Evolutionary conservation across 2,113 vertebrate species (phyloP), one percentile per base, ranked within the genome.

Genomic region (Colaptes auratus): DNA sequence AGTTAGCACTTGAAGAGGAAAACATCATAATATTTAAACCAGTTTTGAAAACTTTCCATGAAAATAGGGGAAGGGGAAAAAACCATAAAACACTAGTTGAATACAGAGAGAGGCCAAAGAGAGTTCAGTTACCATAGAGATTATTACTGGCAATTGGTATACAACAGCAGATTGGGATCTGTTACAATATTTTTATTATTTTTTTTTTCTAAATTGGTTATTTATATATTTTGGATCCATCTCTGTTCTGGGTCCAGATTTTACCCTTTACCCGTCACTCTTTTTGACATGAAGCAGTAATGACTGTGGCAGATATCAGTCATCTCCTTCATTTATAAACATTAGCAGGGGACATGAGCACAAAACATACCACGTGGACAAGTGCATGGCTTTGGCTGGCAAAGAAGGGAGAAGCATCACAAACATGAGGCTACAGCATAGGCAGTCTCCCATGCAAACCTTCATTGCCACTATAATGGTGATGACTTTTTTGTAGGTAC

Each of bases 231-330:
- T 85, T 96, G 95, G 96, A 95, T 94, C 92, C 39, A 64, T 92
- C 96, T 97, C 96, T 64, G 44, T 97, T 96, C 88, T 64, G 84
- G 87, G 87, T 96, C 97, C 97, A 96, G 96, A 97, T 96, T 97
- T 97, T 96, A 93, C 96, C 97, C 97, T 96, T 98, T 97, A 98
- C 97, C 98, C 98, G 98, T 98, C 98, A 98, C 96, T 98, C 98
- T 97, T 16, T 70, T 70, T 98, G 97, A 98, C 96, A 63, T 42
- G 96, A 98, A 98, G 97, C 96, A 97, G 95, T 96, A 93, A 94
- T 44, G 97, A 91, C 91, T 88, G 85, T 86, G 95, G 96, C 97
- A 97, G 97, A 96, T 96, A 97, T 97, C 95, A 97, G 97, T 88
- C 93, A 48, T 97, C 97, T 96, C 92, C 95, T 96, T 20, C 8